A percentile compares a stretch with the other conserved stretches of the same genome.
Conservation (phyloP, 1,140 invertebrate genomes). For the Euura saliciscinereae region DNA sequence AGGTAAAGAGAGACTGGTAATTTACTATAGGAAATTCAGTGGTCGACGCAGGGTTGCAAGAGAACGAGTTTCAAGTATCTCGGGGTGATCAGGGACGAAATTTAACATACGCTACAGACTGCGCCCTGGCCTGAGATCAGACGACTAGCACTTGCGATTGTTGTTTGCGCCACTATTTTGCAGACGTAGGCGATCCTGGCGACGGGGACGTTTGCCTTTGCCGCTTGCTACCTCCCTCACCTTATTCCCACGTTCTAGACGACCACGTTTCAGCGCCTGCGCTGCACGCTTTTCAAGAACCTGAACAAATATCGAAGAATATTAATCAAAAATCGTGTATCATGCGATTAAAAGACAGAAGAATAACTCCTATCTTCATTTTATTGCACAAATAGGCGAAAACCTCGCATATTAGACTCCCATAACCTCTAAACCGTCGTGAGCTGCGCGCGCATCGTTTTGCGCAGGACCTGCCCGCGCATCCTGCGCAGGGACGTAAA, state of each 20-base stretch:
- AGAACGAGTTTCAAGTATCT: too few species aligned
- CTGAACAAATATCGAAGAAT: constrained; percentile 40
- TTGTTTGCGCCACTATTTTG: constrained; percentile 73
- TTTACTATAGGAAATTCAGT: too few species aligned
- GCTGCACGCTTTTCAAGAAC: constrained; percentile 60
- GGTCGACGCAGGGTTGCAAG: too few species aligned
- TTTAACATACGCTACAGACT: constrained; percentile 19
- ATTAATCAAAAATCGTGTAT: constrained; percentile 28
- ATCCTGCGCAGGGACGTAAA: too few species aligned
- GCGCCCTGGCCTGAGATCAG: constrained; percentile 49
- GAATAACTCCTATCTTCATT: neutral
- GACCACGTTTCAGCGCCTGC: constrained; percentile 63
- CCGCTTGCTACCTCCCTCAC: constrained; percentile 66
- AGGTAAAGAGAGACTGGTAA: too few species aligned
- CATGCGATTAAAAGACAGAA: constrained; percentile 42
- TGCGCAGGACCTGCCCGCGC: too few species aligned
- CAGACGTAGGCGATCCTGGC: constrained; percentile 68
- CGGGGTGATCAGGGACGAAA: too few species aligned
- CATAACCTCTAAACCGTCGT: too few species aligned
- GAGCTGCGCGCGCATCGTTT: too few species aligned
- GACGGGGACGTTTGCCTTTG: constrained; percentile 61
- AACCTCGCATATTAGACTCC: too few species aligned
- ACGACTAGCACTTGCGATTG: constrained; percentile 74
- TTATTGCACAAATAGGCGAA: too few species aligned
- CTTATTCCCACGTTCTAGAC: constrained; percentile 70